Conservation (phyloP, 2,888 invertebrate species). For the Harpagoxenus sublaevis region DNA sequence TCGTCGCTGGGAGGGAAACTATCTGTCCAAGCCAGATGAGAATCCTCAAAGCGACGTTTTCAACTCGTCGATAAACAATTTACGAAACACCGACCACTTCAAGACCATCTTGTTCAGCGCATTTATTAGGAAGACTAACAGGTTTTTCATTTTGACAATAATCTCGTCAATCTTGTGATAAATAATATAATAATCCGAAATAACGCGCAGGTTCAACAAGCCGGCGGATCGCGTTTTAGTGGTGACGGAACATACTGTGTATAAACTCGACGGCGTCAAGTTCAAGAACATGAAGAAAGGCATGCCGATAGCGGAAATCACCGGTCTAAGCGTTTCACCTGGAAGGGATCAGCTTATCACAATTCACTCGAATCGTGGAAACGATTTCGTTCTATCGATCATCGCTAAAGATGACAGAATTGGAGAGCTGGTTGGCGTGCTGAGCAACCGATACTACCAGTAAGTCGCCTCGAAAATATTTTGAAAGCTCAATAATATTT, state of each 20-base stretch:
- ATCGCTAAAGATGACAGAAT: constrained; percentile 91
- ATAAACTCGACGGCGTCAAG: constrained; percentile 94
- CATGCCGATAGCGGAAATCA: constrained; percentile 93
- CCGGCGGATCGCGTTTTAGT: constrained; percentile 95
- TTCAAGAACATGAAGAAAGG: constrained; percentile 96
- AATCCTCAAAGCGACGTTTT: constrained; percentile 90
- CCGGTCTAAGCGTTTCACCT: constrained; percentile 94
- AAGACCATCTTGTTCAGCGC: constrained; percentile 86
- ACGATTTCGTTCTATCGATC: constrained; percentile 96
- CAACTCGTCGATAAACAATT: constrained; percentile 89
- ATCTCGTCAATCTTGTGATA: neutral
- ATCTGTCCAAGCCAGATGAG: constrained; percentile 90
- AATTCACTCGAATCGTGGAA: constrained; percentile 94
- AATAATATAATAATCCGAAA: constrained; percentile 17
- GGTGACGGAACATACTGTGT: constrained; percentile 94
- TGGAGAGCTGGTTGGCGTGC: constrained; percentile 94
- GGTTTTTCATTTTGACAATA: constrained; percentile 67
- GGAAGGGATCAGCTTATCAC: constrained; percentile 95
- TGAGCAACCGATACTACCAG: constrained; percentile 92
- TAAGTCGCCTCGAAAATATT: constrained; percentile 87
- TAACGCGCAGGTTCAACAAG: constrained; percentile 89
- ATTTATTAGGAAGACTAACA: constrained; percentile 84
- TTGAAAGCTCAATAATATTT: neutral
- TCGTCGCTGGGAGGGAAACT: constrained; percentile 95
- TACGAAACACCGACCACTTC: constrained; percentile 91